Evolutionary conservation across 1,140 invertebrate genomes (phyloP).

Genomic region (Caenorhabditis inopinata): DNA sequence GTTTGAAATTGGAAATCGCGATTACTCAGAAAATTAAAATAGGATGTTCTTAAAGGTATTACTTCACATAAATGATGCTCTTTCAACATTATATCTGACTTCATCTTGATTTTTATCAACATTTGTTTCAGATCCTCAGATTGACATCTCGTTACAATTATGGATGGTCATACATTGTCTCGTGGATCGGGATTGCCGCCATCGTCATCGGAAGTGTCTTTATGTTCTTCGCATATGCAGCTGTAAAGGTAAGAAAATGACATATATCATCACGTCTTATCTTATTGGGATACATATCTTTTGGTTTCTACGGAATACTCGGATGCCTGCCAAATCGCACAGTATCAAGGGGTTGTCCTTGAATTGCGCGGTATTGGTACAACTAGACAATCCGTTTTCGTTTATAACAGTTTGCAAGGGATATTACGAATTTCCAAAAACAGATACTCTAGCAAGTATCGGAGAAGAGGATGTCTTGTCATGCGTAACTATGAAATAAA

Average conservation of each 20-base stretch:
- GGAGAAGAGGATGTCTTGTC: too few relatives aligned
- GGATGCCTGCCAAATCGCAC: background rate
- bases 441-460: background rate
- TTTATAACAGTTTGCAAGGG: background rate
- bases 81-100: too few relatives aligned
- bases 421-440: conserved; percentile 29
- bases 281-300: conserved; percentile 12
- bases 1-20: too few relatives aligned
- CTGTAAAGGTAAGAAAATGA: conserved; percentile 26
- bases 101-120: too few relatives aligned
- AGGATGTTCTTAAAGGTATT: too few relatives aligned
- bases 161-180: conserved; percentile 31
- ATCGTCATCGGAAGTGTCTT: conserved; percentile 10
- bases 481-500: background rate
- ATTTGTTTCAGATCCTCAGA: conserved; percentile 40
- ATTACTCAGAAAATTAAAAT: too few relatives aligned
- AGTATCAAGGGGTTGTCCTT: conserved; percentile 12
- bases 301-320: conserved; percentile 9
- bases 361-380: background rate
- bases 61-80: too few relatives aligned
- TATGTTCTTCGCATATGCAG: background rate
- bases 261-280: background rate
- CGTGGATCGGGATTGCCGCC: conserved; percentile 38
- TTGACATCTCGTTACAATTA: conserved; percentile 29
- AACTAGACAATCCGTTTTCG: background rate